Percentiles rank a stretch among this genome's conserved stretches.
Conservation (phyloP, 2,797 vertebrate species). For the Chloroceryle amazona region DNA sequence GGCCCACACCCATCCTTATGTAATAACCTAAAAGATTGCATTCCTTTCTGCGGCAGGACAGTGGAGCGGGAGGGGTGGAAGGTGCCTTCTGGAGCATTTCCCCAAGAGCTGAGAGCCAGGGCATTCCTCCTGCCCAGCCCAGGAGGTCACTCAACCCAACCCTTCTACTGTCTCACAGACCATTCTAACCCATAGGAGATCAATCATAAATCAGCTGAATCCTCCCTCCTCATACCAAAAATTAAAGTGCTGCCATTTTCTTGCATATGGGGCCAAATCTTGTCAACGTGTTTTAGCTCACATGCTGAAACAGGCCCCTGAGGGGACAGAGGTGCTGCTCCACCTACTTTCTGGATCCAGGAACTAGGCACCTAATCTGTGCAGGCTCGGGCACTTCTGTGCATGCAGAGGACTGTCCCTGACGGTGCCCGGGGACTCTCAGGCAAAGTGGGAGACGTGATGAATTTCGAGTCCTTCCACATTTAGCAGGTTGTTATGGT, state of each 20-base stretch:
- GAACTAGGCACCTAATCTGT: conserved; percentile 30
- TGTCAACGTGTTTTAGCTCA: conserved; percentile 29
- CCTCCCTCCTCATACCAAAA: neutral
- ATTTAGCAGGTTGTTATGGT: neutral
- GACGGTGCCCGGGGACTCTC: neutral
- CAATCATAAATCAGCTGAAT: neutral
- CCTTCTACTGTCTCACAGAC: neutral
- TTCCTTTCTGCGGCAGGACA: conserved; percentile 48
- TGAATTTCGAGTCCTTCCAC: neutral
- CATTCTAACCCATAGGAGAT: neutral
- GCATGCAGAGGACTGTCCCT: conserved; percentile 38
- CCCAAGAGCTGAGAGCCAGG: neutral
- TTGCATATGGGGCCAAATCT: conserved; percentile 29
- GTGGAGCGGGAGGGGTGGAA: neutral
- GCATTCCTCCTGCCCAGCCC: neutral
- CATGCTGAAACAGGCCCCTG: conserved; percentile 60
- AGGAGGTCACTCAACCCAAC: neutral
- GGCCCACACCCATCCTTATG: conserved; percentile 42
- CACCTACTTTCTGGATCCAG: conserved; percentile 44
- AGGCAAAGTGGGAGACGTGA: neutral
- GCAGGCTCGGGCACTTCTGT: conserved; percentile 50
- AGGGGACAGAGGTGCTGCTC: conserved; percentile 40
- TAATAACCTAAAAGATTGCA: conserved; percentile 36
- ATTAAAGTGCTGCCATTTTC: neutral
- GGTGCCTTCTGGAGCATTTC: neutral